Evolutionary conservation across 2,888 invertebrate species (phyloP), one percentile per base, ranked within the genome.

Genomic region (Drosophila mimica): DNA sequence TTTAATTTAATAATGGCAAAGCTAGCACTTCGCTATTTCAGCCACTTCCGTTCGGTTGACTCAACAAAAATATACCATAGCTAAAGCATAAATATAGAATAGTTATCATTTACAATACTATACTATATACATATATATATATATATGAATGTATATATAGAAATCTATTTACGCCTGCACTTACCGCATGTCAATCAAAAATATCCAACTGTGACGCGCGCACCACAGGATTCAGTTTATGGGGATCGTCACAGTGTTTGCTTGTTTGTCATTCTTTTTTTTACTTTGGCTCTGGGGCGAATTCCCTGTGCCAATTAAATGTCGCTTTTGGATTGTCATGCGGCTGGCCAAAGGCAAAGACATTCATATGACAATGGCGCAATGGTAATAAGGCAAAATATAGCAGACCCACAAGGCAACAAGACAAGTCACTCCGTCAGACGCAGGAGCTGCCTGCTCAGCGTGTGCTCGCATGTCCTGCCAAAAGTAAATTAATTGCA

Each of bases 401-500:
- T 62, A 58, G 60, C 30, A 52, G 60, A 64, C 49, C 53, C 54
- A 51, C 38, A n/a, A 28, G 33, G 36, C 43, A 40, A 59, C 63
- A 69, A 76, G 76, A 75, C 67, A 71, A 80, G 71, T 81, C 78
- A 82, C 63, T 73, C 68, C 57, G 48, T 34, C 49, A 17, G 20
- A 28, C 28, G 49, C 49, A n/a, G 46, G 49, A 48, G 38, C 64
- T 53, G 69, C 31, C 25, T n/a, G 73, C 76, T 52, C 87, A 71
- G 89, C 85, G 65, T 82, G 88, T 70, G 72, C 53, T 89, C 79
- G 89, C 89, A 90, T 89, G 89, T 88, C 83, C 83, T 84, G 78
- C 84, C 82, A 82, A 83, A 46, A 79, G 86, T 89, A 88, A 90
- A 89, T 86, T 84, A 89, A 89, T 89, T 88, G 84, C 86, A 75